Percentiles rank a stretch among this genome's conserved stretches.
Evolutionary conservation across 1,140 invertebrate species (phyloP).

Genomic region (Phymorhynchus buccinoides): DNA sequence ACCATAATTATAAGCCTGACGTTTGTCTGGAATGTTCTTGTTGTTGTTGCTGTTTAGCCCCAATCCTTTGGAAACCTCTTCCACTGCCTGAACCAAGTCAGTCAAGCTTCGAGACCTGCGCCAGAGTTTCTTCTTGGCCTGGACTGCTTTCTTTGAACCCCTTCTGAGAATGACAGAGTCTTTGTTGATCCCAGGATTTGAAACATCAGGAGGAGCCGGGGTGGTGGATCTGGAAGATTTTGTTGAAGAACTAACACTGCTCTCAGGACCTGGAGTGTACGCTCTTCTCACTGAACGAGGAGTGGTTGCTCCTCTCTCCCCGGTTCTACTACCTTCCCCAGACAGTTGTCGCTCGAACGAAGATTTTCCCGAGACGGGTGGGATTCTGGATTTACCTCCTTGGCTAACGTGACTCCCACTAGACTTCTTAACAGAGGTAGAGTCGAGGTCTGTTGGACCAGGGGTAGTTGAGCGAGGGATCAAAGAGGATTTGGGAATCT

Average conservation of each 20-base stretch:
- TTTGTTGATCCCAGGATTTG: not conserved
- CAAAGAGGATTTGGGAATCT: constrained; percentile 43
- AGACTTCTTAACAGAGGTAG: not conserved
- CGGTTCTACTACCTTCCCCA: not conserved
- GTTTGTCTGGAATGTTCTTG: not conserved
- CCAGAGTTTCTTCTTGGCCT: not conserved
- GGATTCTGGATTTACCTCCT: not conserved
- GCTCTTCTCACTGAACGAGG: constrained; percentile 44
- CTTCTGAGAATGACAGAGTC: not conserved
- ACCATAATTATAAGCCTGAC: not conserved
- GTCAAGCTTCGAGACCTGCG: not conserved
- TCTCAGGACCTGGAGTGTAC: constrained; percentile 56
- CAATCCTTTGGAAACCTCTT: not conserved
- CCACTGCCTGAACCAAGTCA: constrained; percentile 18
- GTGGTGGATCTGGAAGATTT: not conserved
- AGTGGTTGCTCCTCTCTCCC: not conserved
- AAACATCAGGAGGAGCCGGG: not conserved
- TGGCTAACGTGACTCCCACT: not conserved
- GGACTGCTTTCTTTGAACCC: not conserved
- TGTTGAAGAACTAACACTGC: constrained; percentile 44
- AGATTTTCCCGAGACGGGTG: not conserved
- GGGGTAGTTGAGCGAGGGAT: constrained; percentile 53
- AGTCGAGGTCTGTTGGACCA: constrained; percentile 33
- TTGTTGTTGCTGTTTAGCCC: no score
- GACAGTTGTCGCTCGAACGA: not conserved